A percentile compares a stretch with the other conserved stretches of the same genome.
These are phyloP conservation scores for Avahi laniger DNA, from an alignment of 2,797 vertebrate species.

Conservation along the genomic window DNA sequence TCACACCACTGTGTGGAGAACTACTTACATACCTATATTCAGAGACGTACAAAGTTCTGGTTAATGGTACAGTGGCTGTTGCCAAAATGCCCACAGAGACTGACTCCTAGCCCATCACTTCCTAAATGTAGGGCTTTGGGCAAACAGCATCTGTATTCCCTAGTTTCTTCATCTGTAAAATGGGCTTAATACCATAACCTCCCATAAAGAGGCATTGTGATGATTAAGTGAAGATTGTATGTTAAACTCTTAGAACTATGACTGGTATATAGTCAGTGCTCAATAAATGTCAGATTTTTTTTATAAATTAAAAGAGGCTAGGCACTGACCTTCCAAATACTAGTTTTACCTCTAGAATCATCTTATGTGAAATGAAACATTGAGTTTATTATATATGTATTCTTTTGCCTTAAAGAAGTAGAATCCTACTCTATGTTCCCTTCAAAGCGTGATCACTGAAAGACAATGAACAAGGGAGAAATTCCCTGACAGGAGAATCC, in stretches of 20 bases:
- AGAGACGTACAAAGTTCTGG: neutral
- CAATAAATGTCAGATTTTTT: neutral
- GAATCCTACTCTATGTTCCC: neutral
- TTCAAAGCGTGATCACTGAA: neutral
- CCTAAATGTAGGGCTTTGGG: neutral
- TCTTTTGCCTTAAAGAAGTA: neutral
- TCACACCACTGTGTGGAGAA: neutral
- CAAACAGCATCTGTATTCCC: neutral
- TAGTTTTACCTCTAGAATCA: neutral
- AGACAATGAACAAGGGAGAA: neutral
- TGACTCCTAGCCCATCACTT: neutral
- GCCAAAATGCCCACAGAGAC: neutral
- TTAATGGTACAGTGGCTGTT: neutral
- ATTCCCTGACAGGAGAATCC: neutral
- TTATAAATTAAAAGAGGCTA: neutral
- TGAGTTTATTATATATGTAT: neutral
- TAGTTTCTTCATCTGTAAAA: constrained; percentile 20
- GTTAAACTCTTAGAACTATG: neutral
- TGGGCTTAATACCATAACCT: neutral
- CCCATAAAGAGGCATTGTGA: neutral
- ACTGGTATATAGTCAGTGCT: neutral
- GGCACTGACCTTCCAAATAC: neutral
- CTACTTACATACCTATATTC: neutral
- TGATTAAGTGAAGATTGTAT: neutral
- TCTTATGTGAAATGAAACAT: neutral